Evolutionary conservation across 53 echinoderm and acorn worm genomes (phyloP), one percentile per base, ranked within the genome.

Genomic region (Hippasteria phrygiana): DNA sequence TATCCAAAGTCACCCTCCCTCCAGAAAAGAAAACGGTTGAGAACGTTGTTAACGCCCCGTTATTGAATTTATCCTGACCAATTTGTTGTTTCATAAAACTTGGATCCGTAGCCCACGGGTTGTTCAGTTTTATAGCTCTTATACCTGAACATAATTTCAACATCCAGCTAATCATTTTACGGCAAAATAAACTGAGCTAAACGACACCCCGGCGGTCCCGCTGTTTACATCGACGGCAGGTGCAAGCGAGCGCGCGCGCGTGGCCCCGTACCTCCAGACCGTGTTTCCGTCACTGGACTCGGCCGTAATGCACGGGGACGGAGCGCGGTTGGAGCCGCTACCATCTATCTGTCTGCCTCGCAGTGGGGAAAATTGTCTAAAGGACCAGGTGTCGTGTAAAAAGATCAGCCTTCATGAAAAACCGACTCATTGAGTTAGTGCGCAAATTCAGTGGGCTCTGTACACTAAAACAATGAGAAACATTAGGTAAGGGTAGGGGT

Each of bases 221-320:
- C 81, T 65, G 81, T 29, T 64, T 20, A 81, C 81, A 65, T 63
- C 62, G 63, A 39, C 42, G 66, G 81, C 81, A 81, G 81, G 81
- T 81, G 81, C 81, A 42, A 43, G 65, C 35, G 42, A 20, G 45
- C 65, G 46, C n/a, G 72, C 2, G 35, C 48, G 33, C 50, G 53
- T 18, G 41, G 17, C 65, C 54, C 27, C 62, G 39, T 1, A 20
- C 43, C 37, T 65, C 47, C 81, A 81, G 65, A 45, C 81, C 66
- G 81, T 36, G 66, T 43, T 43, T 38, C 16, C 65, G 64, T 81
- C 81, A 81, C 81, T 43, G 29, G 26, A 20, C 26, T 66, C 81
- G 65, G 43, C 43, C 81, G 31, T 81, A 81, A 81, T 64, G 81
- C 28, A 64, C 32, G 47, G 81, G 45, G 81, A 81, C 65, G 64